Conservation (phyloP, 2,888 invertebrate species). For the Tyria jacobaeae region DNA sequence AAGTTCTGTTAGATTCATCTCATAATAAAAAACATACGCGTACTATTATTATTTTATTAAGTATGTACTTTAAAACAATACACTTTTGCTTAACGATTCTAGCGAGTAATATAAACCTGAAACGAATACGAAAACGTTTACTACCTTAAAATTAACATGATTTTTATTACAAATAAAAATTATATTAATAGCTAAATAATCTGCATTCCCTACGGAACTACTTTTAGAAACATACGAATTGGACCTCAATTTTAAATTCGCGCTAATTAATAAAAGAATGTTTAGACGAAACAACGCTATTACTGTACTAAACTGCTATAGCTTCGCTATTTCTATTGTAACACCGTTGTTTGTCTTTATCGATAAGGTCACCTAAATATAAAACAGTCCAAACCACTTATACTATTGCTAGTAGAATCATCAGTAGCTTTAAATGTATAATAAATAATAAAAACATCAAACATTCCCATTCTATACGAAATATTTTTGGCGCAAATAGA, state of each 20-base stretch:
- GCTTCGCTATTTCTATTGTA: conserved; percentile 50
- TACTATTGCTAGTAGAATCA: conserved; percentile 34
- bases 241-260: conserved; percentile 84
- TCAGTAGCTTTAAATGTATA: conserved; percentile 48
- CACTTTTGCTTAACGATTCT: conserved; percentile 83
- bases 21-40: conserved; percentile 60
- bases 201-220: conserved; percentile 71
- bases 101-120: conserved; percentile 82
- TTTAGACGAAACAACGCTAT: conserved; percentile 58
- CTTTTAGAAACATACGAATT: conserved; percentile 82
- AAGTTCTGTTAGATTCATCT: conserved; percentile 40
- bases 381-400: conserved; percentile 60
- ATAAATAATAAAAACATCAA: conserved; percentile 49
- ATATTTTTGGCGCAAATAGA: conserved; percentile 45
- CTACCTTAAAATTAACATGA: conserved; percentile 82
- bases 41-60: conserved; percentile 78
- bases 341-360: conserved; percentile 50
- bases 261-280: conserved; percentile 75
- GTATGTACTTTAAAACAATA: conserved; percentile 81
- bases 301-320: conserved; percentile 51
- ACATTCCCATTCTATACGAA: conserved; percentile 46
- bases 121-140: conserved; percentile 76
- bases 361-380: conserved; percentile 59
- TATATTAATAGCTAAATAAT: conserved; percentile 62
- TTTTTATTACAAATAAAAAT: conserved; percentile 75